Base-by-base conservation (phyloP, 2,888 invertebrate genomes). In the Diarsia dahlii region DNA sequence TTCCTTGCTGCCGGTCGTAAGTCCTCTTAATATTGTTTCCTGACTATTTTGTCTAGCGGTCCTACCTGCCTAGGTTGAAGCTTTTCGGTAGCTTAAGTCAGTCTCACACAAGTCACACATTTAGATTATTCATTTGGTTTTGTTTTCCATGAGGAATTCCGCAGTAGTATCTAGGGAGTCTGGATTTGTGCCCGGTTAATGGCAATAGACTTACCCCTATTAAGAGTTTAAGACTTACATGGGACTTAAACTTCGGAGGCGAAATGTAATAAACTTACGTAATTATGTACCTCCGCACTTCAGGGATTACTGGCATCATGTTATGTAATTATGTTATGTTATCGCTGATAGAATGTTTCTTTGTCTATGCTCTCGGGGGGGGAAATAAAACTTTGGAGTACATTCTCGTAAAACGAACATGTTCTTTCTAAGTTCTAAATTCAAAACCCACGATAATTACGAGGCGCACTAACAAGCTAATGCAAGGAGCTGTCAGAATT, bases 401-500 rank as follows among this genome's bases (percentile, higher is more conserved):
- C 0, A 15, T 46, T 50, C 4, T 28, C 39, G 4, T 2, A 13
- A 60, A 10, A 52, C 15, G 48, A 23, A 4, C 5, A 23, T 71
- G 71, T 70, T 45, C 20, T 6, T 0, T 2, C 13, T 2, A 10
- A 6, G 0, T 28, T 28, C 2, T 64, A 56, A 63, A 48, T 62
- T 56, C 67, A n/a, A 39, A 39, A 76, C 87, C 88, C 89, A 90
- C 90, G 87, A 68, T 88, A 92, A 90, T 91, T 90, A 90, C 58
- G 56, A 62, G 60, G 69, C 79, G 81, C 52, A 76, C 89, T 93
- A 95, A 94, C 93, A 91, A 94, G 92, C 92, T 93, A 94, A 94
- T 94, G 90, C 83, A 87, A 84, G 83, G 90, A 91, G 85, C 91
- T 92, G 92, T 92, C 93, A 91, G 87, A 93, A 94, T 94, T 95